Evolutionary conservation across 2,113 vertebrate species (phyloP).

Genomic region (Tamias sibiricus): DNA sequence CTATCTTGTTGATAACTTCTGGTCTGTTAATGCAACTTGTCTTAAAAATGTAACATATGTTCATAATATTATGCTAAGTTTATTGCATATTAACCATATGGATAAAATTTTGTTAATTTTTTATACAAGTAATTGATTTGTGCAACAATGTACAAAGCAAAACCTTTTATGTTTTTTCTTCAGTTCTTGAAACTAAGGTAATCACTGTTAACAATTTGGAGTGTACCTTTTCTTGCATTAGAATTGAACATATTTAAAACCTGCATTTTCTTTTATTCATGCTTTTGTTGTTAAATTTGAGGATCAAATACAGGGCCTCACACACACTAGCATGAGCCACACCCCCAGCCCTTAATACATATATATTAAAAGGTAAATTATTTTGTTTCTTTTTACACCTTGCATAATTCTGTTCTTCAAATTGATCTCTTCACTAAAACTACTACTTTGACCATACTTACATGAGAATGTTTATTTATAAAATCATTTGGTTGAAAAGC

Average conservation of each 20-base stretch:
- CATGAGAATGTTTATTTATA: neutral
- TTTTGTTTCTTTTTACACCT: neutral
- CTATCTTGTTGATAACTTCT: neutral
- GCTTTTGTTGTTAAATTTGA: neutral
- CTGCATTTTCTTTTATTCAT: neutral
- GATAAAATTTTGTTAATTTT: neutral
- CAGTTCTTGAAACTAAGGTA: neutral
- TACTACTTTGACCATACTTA: neutral
- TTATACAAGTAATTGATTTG: constrained; percentile 23
- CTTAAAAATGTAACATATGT: constrained; percentile 28
- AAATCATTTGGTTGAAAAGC: neutral
- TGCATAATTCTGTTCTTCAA: neutral
- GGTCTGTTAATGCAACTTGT: neutral
- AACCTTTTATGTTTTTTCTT: neutral
- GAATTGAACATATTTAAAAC: neutral
- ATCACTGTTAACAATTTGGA: neutral
- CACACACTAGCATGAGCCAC: neutral
- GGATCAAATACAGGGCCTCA: neutral
- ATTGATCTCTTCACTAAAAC: neutral
- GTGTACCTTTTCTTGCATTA: neutral
- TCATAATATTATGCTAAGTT: constrained; percentile 14
- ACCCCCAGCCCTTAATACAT: neutral
- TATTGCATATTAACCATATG: constrained; percentile 39
- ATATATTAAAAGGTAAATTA: neutral
- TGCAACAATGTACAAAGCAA: neutral